Evolutionary conservation across 2,888 invertebrate species (phyloP).

Genomic region (Arenicola marina): DNA sequence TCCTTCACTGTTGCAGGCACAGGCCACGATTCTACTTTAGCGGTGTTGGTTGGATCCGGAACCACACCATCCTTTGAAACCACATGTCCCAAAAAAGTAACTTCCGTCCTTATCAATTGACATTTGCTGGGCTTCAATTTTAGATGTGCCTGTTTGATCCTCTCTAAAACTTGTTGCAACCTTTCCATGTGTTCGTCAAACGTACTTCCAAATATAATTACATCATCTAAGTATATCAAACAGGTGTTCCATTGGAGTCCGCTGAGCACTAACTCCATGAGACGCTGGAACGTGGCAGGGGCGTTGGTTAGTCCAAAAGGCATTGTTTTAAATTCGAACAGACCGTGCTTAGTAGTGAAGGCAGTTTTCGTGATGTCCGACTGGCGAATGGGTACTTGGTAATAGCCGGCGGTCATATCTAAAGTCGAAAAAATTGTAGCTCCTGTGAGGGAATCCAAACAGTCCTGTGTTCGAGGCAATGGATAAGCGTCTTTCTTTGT

Average conservation of each 20-base stretch:
- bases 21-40: background rate
- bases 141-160: constrained; percentile 13
- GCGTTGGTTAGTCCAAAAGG: constrained; percentile 9
- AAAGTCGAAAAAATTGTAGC: background rate
- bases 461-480: background rate
- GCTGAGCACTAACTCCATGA: background rate
- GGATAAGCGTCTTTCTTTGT: background rate
- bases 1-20: constrained; percentile 15
- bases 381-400: background rate
- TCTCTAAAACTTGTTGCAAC: constrained; percentile 21
- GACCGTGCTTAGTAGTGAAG: background rate
- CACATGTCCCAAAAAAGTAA: constrained; percentile 23
- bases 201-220: background rate
- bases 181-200: constrained; percentile 26
- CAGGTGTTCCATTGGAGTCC: constrained; percentile 1
- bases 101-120: constrained; percentile 19
- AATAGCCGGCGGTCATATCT: background rate
- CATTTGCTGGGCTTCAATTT: constrained; percentile 24
- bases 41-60: background rate
- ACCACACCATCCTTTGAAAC: background rate
- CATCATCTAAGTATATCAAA: constrained; percentile 8
- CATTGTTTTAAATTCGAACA: constrained; percentile 2
- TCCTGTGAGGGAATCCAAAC: background rate
- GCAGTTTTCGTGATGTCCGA: background rate
- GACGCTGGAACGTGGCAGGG: constrained; percentile 5